Evolutionary conservation across 2,113 vertebrate genomes (phyloP), one percentile per base, ranked within the genome.

Genomic region (Chlorodrepanis virens): DNA sequence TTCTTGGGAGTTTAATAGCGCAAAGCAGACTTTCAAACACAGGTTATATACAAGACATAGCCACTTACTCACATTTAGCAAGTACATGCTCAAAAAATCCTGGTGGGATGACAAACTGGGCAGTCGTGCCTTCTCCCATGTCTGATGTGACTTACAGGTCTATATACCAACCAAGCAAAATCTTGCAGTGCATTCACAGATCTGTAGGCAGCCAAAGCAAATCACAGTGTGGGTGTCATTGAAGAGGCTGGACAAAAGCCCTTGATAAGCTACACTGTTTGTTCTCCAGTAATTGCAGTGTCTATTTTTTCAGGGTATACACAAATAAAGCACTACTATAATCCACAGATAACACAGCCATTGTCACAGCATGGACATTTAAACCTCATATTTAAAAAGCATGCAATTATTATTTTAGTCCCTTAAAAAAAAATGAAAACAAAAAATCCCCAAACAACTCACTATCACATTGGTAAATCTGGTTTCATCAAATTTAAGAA

Each of bases 191-290:
- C 69, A 14, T 84, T 56, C 50, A 65, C n/a, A 91, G 68, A 39
- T 94, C 67, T 64, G 40, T 45, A 69, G 68, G n/a, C 59, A 83
- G 70, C 37, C 54, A 47, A 83, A 94, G 59, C 49, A 96, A 84
- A 90, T 94, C 83, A 77, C 52, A 75, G 87, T 54, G 49, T 90
- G 89, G 86, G 70, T 96, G 79, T 89, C 79, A 79, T 35, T 95
- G 93, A 96, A 84, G 72, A 90, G 69, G n/a, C 65, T 87, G 70
- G 65, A 84, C 83, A 87, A 93, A 92, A 93, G 65, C 59, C 75
- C 83, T 94, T 89, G 71, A 91, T 92, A 94, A 93, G 56, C 63
- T 89, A 11, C 44, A 76, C 83, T 78, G 52, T 78, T 94, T 96
- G 68, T 86, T 92, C 86, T 89, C 25, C 74, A 77, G 60, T 79